Percentiles rank a stretch among this genome's conserved stretches.
Conservation (phyloP, 2,797 vertebrate genomes). For the Poeciliopsis paucimaculata region DNA sequence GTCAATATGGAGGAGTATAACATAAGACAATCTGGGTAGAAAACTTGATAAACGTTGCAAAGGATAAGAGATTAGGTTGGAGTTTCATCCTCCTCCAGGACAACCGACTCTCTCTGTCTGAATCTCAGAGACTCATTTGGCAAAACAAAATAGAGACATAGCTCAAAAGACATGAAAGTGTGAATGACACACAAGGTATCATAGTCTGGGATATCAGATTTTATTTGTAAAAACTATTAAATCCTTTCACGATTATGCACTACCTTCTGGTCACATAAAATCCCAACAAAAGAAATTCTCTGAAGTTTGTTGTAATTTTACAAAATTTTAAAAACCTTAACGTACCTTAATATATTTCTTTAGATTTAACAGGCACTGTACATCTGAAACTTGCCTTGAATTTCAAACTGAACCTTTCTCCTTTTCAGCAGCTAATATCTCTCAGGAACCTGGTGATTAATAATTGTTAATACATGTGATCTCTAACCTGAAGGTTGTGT, state of each 20-base stretch:
- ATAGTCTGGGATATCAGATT: not conserved
- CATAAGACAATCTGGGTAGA: not conserved
- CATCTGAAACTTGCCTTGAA: not conserved
- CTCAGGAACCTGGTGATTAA: slow-evolving; percentile 25
- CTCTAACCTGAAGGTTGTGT: slow-evolving; percentile 62
- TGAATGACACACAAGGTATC: not conserved
- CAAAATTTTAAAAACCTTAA: not conserved
- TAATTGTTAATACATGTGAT: slow-evolving; percentile 60
- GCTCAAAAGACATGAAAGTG: not conserved
- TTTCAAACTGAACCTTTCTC: not conserved
- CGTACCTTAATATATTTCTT: not conserved
- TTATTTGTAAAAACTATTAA: not conserved
- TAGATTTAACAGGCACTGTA: not conserved
- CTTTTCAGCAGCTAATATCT: slow-evolving; percentile 23
- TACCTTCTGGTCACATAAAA: not conserved
- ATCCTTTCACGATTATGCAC: not conserved
- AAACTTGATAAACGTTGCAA: not conserved
- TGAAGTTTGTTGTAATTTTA: not conserved
- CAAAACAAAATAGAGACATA: not conserved
- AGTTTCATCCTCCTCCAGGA: not conserved
- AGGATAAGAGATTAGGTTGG: not conserved
- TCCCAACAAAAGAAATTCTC: not conserved
- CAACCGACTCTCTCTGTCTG: not conserved
- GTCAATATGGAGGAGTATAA: not conserved
- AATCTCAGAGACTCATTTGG: not conserved